Evolutionary conservation across 2,113 vertebrate species (phyloP).

Genomic region (Tragulus kanchil): DNA sequence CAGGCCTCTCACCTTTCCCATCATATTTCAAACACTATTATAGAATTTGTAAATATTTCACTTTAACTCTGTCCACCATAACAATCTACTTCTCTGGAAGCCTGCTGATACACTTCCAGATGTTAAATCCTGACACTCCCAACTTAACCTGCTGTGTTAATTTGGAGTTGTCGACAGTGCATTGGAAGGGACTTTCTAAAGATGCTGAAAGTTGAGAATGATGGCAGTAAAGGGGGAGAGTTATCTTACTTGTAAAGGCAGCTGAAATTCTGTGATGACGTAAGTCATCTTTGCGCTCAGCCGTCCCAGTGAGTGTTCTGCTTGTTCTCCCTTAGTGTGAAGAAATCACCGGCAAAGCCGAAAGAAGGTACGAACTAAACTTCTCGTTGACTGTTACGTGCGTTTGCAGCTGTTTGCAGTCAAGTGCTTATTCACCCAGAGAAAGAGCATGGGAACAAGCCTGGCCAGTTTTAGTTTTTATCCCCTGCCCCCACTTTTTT

Average conservation of each 20-base stretch:
- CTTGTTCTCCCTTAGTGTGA: constrained; percentile 52
- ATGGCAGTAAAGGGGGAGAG: neutral
- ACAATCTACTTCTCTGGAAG: neutral
- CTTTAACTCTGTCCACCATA: neutral
- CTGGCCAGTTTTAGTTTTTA: neutral
- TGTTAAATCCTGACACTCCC: neutral
- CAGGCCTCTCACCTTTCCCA: neutral
- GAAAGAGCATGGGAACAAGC: neutral
- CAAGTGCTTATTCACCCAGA: neutral
- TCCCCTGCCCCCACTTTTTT: no score
- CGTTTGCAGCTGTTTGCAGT: neutral
- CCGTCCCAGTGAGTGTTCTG: neutral
- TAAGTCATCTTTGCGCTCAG: neutral
- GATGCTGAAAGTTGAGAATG: neutral
- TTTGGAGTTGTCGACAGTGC: neutral
- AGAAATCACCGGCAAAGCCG: constrained; percentile 60
- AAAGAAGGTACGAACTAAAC: constrained; percentile 75
- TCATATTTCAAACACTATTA: neutral
- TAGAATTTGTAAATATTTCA: neutral
- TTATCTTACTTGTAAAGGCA: neutral
- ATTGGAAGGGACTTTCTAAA: neutral
- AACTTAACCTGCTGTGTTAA: no score
- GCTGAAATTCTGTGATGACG: neutral
- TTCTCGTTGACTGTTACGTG: neutral
- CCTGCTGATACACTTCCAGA: neutral